Conservation (phyloP, 2,888 invertebrate species). For the Mesochorus sp. region DNA sequence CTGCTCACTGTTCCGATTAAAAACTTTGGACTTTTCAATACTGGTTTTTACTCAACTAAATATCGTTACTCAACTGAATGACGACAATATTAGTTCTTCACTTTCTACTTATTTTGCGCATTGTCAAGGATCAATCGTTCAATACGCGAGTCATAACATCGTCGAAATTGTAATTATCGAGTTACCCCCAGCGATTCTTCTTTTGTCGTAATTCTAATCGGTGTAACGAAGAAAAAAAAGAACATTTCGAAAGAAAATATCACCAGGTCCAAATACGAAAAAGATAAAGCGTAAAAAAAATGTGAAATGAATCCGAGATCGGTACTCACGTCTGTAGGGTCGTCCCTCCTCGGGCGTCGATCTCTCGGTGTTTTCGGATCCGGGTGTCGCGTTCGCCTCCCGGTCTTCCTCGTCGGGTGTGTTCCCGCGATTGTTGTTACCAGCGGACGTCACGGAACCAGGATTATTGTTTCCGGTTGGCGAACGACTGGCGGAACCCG, state of each 20-base stretch:
- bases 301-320: neutral
- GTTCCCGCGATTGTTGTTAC: conserved; percentile 74
- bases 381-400: conserved; percentile 82
- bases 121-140: too few relatives aligned
- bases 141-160: too few relatives aligned
- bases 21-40: too few relatives aligned
- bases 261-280: neutral
- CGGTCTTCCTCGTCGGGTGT: conserved; percentile 80
- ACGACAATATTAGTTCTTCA: too few relatives aligned
- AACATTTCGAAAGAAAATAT: neutral
- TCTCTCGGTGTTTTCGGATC: conserved; percentile 83
- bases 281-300: neutral
- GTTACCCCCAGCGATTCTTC: neutral
- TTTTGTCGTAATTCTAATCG: too few relatives aligned
- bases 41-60: too few relatives aligned
- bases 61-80: too few relatives aligned
- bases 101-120: too few relatives aligned
- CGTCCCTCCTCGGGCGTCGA: conserved; percentile 83
- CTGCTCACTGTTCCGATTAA: too few relatives aligned
- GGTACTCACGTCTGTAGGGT: conserved; percentile 81
- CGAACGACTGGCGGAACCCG: conserved; percentile 79
- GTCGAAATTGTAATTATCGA: neutral
- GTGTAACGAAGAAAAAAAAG: too few relatives aligned
- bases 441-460: conserved; percentile 60
- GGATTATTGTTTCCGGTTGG: conserved; percentile 71